Evolutionary conservation across 2,888 invertebrate genomes (phyloP), one percentile per base, ranked within the genome.

Genomic region (Lathronympha strigana): DNA sequence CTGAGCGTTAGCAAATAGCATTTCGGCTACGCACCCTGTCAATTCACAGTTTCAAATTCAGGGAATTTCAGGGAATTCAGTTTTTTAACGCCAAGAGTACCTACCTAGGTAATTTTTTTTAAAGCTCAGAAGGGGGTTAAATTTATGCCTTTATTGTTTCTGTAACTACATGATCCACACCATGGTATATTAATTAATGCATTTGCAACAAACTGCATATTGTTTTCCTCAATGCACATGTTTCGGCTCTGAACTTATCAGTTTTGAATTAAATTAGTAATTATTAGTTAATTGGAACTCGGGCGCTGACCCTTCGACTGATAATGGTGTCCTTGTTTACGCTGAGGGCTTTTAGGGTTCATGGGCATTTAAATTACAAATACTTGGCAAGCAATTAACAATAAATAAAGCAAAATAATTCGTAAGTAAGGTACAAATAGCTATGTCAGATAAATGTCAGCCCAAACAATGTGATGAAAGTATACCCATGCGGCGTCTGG

Each of bases 221-320:
- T 55, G 38, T 38, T 55, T 51, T 51, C 40, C 61, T 50, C 17
- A 17, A 33, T 36, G 25, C 60, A 38, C 19, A 45, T 1, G 50
- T 50, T 61, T 61, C 28, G 61, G 40, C 61, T 50, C 51, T 61
- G 50, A 38, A 28, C 50, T 19, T 61, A 61, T 61, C 61, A 50
- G 49, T 51, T 51, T 60, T 23, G 15, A 51, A 31, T 51, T 61
- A 40, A 49, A 38, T 49, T 61, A 43, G 43, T 51, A 50, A 50
- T 61, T 61, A 61, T 50, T 51, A 25, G 17, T 28, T 50, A 61
- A 25, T 50, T 50, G 54, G 36, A 43, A 25, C 11, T 1, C 36
- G 53, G 38, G 38, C 61, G 21, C 40, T 9, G 61, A 23, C 53
- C 49, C 50, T 19, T 15, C 13, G n/a, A 1, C 4, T 21, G 36